Evolutionary conservation across 2,888 invertebrate species (phyloP), one percentile per base, ranked within the genome.

Genomic region (Catocala fraxini): DNA sequence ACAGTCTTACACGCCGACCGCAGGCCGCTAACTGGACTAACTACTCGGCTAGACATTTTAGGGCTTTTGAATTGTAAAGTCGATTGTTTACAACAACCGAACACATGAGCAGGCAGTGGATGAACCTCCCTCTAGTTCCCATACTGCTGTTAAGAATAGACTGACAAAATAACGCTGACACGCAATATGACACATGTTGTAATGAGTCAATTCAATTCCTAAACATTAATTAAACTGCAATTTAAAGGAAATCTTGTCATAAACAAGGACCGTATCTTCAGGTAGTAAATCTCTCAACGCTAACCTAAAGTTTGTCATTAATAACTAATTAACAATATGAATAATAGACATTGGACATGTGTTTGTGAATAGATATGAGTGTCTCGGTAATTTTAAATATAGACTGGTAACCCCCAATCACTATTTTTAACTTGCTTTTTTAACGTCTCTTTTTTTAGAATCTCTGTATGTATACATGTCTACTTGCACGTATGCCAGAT

Each of bases 331-430:
- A 56, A 58, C 57, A 59, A 49, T 56, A 63, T 47, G 53, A 66
- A 68, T 68, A 52, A 71, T 66, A 59, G 41, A 63, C 51, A 59
- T 46, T 34, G 51, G 65, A 65, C 65, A 62, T 55, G 49, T 70
- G 60, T 45, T 56, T 11, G 41, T 60, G 46, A 73, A 61, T 70
- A 53, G 33, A 53, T 68, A 63, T 60, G 52, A 69, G 66, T 65
- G 61, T 58, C 65, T 63, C 54, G 51, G 63, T 73, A 58, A 54
- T 25, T 55, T 75, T 76, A 71, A 64, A 73, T 71, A 71, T 77
- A 79, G 74, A 60, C 34, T 55, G 58, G 63, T 78, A 76, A 70
- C n/a, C 79, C 76, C 59, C 67, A 71, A 71, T 76, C 52, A 68
- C 66, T 78, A 70, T 73, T 73, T 72, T 66, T 60, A 71, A 71